Percentiles rank a stretch among this genome's conserved stretches.
phyloP scores from a whole-genome alignment of 2,113 vertebrate genomes.

The Neogale vison region DNA sequence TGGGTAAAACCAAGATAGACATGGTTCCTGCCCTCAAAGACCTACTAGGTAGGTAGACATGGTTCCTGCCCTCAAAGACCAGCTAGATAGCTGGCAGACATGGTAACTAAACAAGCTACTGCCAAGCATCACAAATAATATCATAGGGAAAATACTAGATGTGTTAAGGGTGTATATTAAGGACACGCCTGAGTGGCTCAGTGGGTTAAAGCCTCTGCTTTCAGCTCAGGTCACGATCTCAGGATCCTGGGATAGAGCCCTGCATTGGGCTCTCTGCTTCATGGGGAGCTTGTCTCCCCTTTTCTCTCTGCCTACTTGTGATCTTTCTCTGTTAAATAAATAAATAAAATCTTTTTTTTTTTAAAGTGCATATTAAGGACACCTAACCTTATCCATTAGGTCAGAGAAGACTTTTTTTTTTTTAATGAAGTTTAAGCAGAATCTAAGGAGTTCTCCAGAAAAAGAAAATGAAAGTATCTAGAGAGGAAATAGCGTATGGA shows the following conservation, averaged over 20 bases:
- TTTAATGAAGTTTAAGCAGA: background rate
- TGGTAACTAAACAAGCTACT: background rate
- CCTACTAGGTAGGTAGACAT: no score
- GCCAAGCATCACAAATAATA: background rate
- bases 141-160: background rate
- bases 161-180: background rate
- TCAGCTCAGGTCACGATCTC: no score
- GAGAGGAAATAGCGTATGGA: background rate
- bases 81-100: background rate
- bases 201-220: no score
- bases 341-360: no score
- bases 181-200: no score
- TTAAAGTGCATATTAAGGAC: background rate
- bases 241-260: no score
- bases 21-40: background rate
- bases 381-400: background rate
- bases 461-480: background rate
- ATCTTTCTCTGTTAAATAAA: no score
- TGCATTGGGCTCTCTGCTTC: no score
- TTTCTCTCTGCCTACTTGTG: no score
- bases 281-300: no score
- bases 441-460: background rate
- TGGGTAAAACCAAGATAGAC: background rate
- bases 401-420: background rate
- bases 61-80: background rate